Percentiles rank a stretch among this genome's conserved stretches.
Evolutionary conservation across 2,797 vertebrate species (phyloP).

Genomic region (Meriones psammophilus): DNA sequence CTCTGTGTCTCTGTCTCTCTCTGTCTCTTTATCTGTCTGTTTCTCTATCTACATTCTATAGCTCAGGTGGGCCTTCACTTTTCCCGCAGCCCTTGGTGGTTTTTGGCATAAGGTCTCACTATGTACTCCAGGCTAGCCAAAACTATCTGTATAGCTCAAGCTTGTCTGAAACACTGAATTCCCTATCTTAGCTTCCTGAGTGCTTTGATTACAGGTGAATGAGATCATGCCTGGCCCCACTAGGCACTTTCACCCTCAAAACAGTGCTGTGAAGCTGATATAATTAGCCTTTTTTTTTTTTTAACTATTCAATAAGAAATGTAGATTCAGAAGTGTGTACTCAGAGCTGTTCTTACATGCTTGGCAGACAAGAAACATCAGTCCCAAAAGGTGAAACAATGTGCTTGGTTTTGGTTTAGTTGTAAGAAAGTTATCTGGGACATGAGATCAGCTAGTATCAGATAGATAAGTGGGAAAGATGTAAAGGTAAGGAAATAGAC

Average conservation of each 20-base stretch:
- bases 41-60: background rate
- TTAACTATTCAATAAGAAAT: background rate
- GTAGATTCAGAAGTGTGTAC: background rate
- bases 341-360: background rate
- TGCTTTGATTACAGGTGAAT: background rate
- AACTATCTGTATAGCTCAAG: background rate
- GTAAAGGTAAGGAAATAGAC: constrained; percentile 30
- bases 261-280: background rate
- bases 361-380: constrained; percentile 16
- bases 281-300: constrained; percentile 8
- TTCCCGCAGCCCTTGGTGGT: background rate
- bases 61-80: background rate
- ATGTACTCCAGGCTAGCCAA: background rate
- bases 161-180: background rate
- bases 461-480: constrained; percentile 16
- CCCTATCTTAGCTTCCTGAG: background rate
- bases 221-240: background rate
- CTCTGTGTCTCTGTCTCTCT: background rate
- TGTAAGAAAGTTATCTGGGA: constrained; percentile 49
- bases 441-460: constrained; percentile 9
- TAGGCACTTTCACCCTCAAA: constrained; percentile 27
- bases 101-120: background rate
- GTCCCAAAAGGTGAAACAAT: constrained; percentile 26
- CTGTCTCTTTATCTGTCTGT: background rate
- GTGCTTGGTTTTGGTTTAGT: constrained; percentile 47